phyloP scores from a whole-genome alignment of 2,113 vertebrate genomes.

The Apistogramma diplotaenia region DNA sequence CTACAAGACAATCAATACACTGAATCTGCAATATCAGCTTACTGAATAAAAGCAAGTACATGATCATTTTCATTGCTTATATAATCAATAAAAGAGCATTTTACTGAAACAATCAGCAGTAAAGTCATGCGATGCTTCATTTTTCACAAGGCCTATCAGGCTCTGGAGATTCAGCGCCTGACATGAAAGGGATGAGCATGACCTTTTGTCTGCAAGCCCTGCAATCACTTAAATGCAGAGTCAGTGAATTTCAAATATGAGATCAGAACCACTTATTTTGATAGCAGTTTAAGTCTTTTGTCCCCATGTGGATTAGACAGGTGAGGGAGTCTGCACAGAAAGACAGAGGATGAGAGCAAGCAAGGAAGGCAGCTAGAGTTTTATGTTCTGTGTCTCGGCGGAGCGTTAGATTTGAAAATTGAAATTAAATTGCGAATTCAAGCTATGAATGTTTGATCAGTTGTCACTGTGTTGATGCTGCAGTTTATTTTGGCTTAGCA shows the following conservation, averaged over 20 bases:
- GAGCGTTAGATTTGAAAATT: neutral
- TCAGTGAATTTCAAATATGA: constrained; percentile 40
- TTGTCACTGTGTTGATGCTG: neutral
- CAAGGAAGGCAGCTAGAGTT: neutral
- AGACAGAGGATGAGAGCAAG: neutral
- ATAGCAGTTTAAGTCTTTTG: constrained; percentile 31
- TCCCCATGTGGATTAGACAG: neutral
- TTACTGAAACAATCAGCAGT: neutral
- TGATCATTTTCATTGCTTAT: neutral
- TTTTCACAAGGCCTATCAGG: neutral
- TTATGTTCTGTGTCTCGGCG: neutral
- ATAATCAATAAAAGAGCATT: constrained; percentile 12
- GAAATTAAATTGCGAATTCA: neutral
- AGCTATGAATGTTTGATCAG: neutral
- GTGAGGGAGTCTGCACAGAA: neutral
- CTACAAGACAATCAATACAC: constrained; percentile 29
- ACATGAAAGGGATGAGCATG: neutral
- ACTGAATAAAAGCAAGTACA: neutral
- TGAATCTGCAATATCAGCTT: constrained; percentile 14
- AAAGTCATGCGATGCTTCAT: neutral
- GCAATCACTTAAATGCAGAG: constrained; percentile 40
- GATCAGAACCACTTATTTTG: constrained; percentile 28
- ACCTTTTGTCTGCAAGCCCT: constrained; percentile 20
- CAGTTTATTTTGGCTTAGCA: neutral
- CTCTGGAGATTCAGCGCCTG: neutral